Evolutionary conservation across 1,140 invertebrate species (phyloP).

Genomic region (Bacillus rossius): DNA sequence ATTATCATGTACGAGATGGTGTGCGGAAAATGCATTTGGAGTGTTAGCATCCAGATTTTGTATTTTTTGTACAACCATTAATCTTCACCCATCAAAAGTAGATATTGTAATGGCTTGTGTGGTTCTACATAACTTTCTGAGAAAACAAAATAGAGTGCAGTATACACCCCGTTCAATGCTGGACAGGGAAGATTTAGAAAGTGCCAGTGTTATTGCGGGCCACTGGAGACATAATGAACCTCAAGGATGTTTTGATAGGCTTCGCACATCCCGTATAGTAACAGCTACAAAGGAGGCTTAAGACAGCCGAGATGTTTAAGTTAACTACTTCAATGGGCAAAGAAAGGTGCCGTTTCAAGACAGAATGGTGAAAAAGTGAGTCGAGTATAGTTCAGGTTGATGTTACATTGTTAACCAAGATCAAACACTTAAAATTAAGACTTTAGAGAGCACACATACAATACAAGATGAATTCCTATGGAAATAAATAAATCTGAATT

Average conservation of each 20-base stretch:
- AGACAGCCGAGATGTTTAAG: conserved; percentile 8
- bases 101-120: conserved; percentile 14
- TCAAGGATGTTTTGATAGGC: not conserved
- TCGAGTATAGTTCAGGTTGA: no score
- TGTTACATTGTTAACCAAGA: no score
- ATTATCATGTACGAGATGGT: no score
- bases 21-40: no score
- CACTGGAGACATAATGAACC: conserved; percentile 6
- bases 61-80: no score
- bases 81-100: no score
- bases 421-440: no score
- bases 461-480: no score
- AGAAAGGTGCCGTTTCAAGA: conserved; percentile 10
- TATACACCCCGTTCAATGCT: conserved; percentile 9
- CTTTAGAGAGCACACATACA: no score
- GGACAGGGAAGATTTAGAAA: conserved; percentile 10
- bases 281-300: conserved; percentile 3
- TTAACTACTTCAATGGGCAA: conserved; percentile 9
- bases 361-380: conserved; percentile 2
- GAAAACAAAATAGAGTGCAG: conserved; percentile 2
- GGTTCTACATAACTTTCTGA: conserved; percentile 10
- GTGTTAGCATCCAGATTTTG: no score
- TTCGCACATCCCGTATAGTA: not conserved
- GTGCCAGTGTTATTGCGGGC: not conserved
- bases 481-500: no score